Base-by-base conservation (phyloP, 2,888 invertebrate genomes). In the Endotricha flammealis region DNA sequence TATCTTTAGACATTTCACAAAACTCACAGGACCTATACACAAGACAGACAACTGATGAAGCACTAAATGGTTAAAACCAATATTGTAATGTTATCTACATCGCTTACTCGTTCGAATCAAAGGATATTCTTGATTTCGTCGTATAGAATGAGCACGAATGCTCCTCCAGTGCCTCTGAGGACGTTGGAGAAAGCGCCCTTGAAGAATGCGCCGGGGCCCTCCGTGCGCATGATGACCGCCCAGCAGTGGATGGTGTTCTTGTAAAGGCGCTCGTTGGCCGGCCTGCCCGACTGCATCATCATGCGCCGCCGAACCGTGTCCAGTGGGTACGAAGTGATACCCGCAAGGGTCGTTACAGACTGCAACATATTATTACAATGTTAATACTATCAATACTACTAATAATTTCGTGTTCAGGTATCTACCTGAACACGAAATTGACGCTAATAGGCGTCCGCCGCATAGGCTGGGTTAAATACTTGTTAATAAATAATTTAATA, bases 241-340 rank as follows among this genome's bases (percentile, higher is more conserved):
- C 96, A 96, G 86, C 98, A 98, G 76, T 98, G 95, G 23, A 93
- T 73, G 14, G 97, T 97, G 81, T 88, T 95, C 87, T 94, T 97
- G 90, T 97, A 97, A 61, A 91, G 81, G 43, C 95, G 90, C 49
- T 96, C 95, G 34, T 89, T 75, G 62, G 89, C 88, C 44, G 91
- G 91, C 50, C 92, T 90, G 24, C 96, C 96, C 41, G 97, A 97
- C 86, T 97, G 97, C 98, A 98, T 98, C 98, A 98, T 98, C 96
- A 99, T 95, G 69, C 98, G 92, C 83, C 98, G 91, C 59, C 97
- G 91, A 63, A 94, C 93, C 35, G 98, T 98, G 78, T 98, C 98
- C 81, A 98, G 92, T 44, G 98, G 98, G 88, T 98, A 98, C 22
- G 97, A 97, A 22, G 95, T 88, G 58, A 98, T 92, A 61, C 98